Evolutionary conservation across 2,113 vertebrate species (phyloP), one percentile per base, ranked within the genome.

Genomic region (Pycnonotus jocosus): DNA sequence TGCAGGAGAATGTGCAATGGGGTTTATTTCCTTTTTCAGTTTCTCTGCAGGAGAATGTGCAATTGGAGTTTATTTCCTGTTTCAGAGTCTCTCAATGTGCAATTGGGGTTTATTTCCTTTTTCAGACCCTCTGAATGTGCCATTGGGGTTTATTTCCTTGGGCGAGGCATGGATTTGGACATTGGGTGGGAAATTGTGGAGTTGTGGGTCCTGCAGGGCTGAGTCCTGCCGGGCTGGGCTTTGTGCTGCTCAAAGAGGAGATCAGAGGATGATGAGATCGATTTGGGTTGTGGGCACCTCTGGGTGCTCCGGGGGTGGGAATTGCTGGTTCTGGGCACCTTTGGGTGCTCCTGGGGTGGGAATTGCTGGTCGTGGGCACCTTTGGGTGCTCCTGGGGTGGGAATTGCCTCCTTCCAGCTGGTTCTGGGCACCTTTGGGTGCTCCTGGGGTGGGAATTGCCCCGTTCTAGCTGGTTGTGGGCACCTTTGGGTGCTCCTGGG

Each of bases 101-200:
- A n/a, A n/a, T n/a, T 45, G 5, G 45, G 45, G 45, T 44, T 45
- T 45, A 10, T 45, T 45, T 21, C 20, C 45, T 45, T 20, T 45
- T 45, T 44, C 18, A 45, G 44, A 8, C 13, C 15, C 42, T 42
- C 7, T 45, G 18, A 45, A 45, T 45, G 48, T 50, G 14, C 15
- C 5, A 0, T 25, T 7, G 27, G 38, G 65, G n/a, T 21, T 58
- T 7, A 6, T 25, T 50, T 76, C 60, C 17, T 4, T 4, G 10
- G 51, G 54, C 48, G 0, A 15, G 68, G 77, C 44, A 2, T 3
- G 89, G 47, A 6, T 53, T 68, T 38, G 54, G 76, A 30, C 44
- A 33, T 1, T 14, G 30, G 74, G 7, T 28, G 82, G 79, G 3
- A 62, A 68, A 42, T 40, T 4, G 33, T 9, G 6, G 79, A 78